Base-by-base conservation (phyloP, 2,888 invertebrate species). In the Villa cingulata region DNA sequence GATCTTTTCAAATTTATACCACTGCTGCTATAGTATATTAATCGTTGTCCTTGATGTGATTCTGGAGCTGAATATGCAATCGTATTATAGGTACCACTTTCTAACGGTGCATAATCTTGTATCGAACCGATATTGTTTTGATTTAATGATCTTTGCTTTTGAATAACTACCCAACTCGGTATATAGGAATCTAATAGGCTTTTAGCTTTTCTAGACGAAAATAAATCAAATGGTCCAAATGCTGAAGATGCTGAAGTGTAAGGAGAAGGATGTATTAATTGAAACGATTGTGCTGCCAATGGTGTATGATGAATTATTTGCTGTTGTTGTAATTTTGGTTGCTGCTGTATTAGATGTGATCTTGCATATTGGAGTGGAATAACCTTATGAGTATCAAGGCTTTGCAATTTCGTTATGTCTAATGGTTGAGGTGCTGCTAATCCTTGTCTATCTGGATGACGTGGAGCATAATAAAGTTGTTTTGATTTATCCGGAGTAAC, bases 111-210 rank as follows among this genome's bases (percentile, higher is more conserved):
- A 18, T 18, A 46, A 9, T 42, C 41, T 17, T 41, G 46, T 15
- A 16, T n/a, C n/a, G n/a, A n/a, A 6, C 6, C 6, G 4, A 17
- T 15, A 20, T 57, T 48, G 44, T 36, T 34, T 36, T 34, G 20
- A 16, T 27, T 18, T 12, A 46, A 16, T 2, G 48, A 37, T 18
- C 46, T 50, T 42, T 54, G 57, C 27, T 63, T 56, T 17, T 58
- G 58, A 16, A 59, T 36, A 9, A 67, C 57, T 48, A 77, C 58
- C 56, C 72, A 72, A 34, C 77, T 77, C 39, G 78, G 78, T 48
- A 78, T 72, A 46, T 78, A 78, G 0, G 78, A 78, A 41, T 78
- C 78, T 7, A 78, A 57, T 42, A 78, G 62, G 6, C 76, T 77
- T 5, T 71, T 68, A 1, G 75, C 72, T 12, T 56, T 58, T 2